phyloP scores from a whole-genome alignment of 2,113 vertebrate genomes.

The Bujurquina vittata region DNA sequence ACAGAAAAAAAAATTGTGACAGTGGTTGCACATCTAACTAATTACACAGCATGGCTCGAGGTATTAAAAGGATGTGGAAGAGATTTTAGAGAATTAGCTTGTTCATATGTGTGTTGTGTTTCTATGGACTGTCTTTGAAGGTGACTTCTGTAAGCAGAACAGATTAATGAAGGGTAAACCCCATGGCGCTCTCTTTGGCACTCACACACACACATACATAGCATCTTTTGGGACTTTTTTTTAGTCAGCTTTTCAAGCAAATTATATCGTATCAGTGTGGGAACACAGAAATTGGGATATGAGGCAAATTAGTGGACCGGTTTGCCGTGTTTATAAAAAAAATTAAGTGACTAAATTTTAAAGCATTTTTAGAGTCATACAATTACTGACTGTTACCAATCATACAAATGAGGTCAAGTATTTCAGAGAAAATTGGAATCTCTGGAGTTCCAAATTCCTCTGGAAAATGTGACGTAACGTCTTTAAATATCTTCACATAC shows the following conservation, averaged over 20 bases:
- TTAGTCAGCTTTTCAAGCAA: slow-evolving; percentile 35
- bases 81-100: slow-evolving; percentile 9
- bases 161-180: slow-evolving; percentile 72
- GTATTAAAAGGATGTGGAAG: slow-evolving; percentile 14
- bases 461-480: slow-evolving; percentile 69
- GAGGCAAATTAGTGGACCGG: neutral
- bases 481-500: slow-evolving; percentile 66
- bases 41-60: slow-evolving; percentile 14
- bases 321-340: neutral
- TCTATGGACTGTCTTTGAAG: slow-evolving; percentile 60
- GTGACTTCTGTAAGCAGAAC: slow-evolving; percentile 65
- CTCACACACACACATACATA: slow-evolving; percentile 12
- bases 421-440: slow-evolving; percentile 58
- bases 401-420: slow-evolving; percentile 58
- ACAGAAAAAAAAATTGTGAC: neutral
- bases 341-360: neutral
- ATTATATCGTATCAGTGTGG: slow-evolving; percentile 25
- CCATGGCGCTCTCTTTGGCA: slow-evolving; percentile 18
- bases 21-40: slow-evolving; percentile 4
- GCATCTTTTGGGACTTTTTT: slow-evolving; percentile 47
- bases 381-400: slow-evolving; percentile 12
- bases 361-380: neutral
- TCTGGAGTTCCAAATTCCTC: slow-evolving; percentile 65
- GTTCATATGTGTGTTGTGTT: slow-evolving; percentile 31
- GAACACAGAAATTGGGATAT: neutral